These are phyloP conservation scores for Brachypalpus laphriformis DNA, from an alignment of 2,888 invertebrate species.

Conservation along the genomic window DNA sequence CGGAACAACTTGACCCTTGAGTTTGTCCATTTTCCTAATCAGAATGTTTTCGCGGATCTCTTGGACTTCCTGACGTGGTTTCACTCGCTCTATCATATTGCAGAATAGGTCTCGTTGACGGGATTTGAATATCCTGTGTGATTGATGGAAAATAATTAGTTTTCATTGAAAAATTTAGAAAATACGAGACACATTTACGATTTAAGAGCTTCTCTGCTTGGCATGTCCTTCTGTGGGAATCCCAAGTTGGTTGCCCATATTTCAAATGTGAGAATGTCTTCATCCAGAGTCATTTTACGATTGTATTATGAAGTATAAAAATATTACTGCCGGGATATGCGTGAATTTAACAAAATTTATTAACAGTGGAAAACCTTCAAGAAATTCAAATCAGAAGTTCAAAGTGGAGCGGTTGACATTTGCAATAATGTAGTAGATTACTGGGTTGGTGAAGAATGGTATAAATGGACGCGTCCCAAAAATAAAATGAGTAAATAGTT, in stretches of 20 bases:
- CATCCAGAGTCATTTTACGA: conserved; percentile 71
- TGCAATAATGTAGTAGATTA: conserved; percentile 18
- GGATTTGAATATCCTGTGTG: conserved; percentile 80
- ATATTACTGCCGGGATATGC: neutral
- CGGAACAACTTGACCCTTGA: conserved; percentile 78
- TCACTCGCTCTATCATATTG: conserved; percentile 79
- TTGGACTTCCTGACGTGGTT: conserved; percentile 79
- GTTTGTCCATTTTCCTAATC: conserved; percentile 78
- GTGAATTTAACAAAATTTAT: neutral
- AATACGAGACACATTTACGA: conserved; percentile 77
- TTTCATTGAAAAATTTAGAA: neutral
- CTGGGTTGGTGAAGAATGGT: neutral
- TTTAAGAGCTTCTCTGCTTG: conserved; percentile 79
- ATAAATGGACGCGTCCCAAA: neutral
- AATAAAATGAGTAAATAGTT: neutral
- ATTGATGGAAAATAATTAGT: neutral
- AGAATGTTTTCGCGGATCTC: conserved; percentile 80
- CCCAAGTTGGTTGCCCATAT: conserved; percentile 80
- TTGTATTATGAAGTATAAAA: neutral
- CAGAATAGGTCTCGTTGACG: conserved; percentile 79
- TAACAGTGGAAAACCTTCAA: neutral
- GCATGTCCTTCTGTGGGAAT: conserved; percentile 78
- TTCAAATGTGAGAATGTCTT: conserved; percentile 78
- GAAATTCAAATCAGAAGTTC: conserved; percentile 1
- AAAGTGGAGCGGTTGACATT: conserved; percentile 27